These are phyloP conservation scores for Maniola hyperantus DNA, from an alignment of 2,888 invertebrate genomes.

Conservation along the genomic window DNA sequence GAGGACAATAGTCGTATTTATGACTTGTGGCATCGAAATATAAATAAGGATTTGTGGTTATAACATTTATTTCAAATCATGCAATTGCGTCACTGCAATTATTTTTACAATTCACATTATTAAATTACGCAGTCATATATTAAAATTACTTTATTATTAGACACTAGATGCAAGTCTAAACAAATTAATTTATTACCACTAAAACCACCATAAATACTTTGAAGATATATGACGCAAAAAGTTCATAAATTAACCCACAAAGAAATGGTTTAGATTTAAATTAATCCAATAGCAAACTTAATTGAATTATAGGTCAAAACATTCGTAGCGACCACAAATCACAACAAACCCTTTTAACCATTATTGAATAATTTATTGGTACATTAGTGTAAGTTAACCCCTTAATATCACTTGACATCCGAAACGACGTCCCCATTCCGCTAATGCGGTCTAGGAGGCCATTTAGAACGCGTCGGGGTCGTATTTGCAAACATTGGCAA, in stretches of 20 bases:
- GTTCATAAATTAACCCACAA: constrained; percentile 47
- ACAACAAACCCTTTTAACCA: constrained; percentile 48
- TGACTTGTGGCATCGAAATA: too few species aligned
- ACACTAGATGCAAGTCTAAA: constrained; percentile 22
- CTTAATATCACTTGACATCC: constrained; percentile 32
- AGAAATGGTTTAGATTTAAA: constrained; percentile 9
- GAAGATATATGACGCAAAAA: constrained; percentile 50
- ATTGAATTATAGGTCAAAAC: constrained; percentile 54
- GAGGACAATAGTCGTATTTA: not conserved
- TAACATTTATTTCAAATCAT: constrained; percentile 6
- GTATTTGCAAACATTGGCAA: constrained; percentile 63
- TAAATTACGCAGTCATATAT: not conserved
- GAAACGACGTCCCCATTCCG: constrained; percentile 35
- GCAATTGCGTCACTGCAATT: not conserved
- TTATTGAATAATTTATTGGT: constrained; percentile 41
- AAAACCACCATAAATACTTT: constrained; percentile 53
- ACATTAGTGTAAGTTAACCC: constrained; percentile 36
- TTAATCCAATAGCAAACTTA: constrained; percentile 36
- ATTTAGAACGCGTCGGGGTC: constrained; percentile 15
- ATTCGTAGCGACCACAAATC: constrained; percentile 55
- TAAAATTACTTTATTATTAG: constrained; percentile 18
- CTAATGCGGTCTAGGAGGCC: constrained; percentile 33
- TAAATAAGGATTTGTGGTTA: not conserved
- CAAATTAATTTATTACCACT: constrained; percentile 63
- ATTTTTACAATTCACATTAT: not conserved